Evolutionary conservation across 2,113 vertebrate species (phyloP), one percentile per base, ranked within the genome.

Genomic region (Ceyx melanurus): DNA sequence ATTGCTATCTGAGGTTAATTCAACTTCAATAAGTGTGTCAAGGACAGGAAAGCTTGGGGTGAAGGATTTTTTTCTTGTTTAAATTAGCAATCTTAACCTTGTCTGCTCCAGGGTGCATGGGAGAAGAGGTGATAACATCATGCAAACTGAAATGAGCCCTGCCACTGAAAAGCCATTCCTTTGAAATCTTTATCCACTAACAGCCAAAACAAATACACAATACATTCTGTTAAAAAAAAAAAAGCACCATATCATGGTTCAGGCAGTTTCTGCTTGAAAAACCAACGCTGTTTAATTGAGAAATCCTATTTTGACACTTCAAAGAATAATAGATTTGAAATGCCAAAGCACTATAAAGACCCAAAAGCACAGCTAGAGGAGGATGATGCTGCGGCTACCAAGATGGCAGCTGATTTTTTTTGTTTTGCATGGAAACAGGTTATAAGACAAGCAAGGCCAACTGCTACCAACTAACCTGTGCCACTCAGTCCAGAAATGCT

Each of bases 381-480:
- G 31, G 29, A 90, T 23, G 86, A 33, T 15, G 23, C 18, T 88
- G 45, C 76, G 93, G 6, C 53, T 51, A 75, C 40, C 23, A 48
- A 23, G 70, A 40, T 12, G 4, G 15, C 51, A 60, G 22, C 2
- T 73, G 31, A 8, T 15, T 26, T 53, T 56, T 29, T 62, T 64
- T 65, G 11, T 62, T 70, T 74, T 25, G 3, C 15, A 33, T 33
- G 26, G 33, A 68, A 93, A 79, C 13, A 37, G 7, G 56, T 80
- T 40, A n/a, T n/a, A 61, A 86, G 35, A 65, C 26, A 92, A 92
- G 15, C 25, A 73, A 89, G 37, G 54, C 62, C 82, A 92, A 95
- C 51, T 70, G 50, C 75, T 91, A 10, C 67, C 7, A 33, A 88
- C 87, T 92, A 67, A 93, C 90, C 86, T 89, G 89, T 89, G 74